Base-by-base conservation (phyloP, 2,113 vertebrate species). In the Antennarius striatus region DNA sequence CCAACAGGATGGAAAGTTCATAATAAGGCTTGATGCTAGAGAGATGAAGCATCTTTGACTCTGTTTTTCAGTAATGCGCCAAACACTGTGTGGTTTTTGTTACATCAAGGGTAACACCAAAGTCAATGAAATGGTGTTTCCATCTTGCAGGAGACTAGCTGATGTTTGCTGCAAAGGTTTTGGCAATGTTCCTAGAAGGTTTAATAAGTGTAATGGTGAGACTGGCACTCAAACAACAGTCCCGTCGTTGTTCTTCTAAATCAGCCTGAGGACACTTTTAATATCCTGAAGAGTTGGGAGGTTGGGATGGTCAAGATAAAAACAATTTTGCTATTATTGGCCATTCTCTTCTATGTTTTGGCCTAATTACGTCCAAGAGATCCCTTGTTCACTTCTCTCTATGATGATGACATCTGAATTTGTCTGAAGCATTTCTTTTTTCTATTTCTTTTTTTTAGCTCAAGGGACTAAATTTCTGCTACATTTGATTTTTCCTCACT, bases 131-230 rank as follows among this genome's bases (percentile, higher is more conserved):
- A 63, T 42, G 57, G 40, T 53, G 30, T 0, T 50, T 75, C 67
- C 68, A 79, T 53, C 66, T 71, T 48, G 62, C 45, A 73, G 60
- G 16, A 71, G 53, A 10, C 53, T 28, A 53, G 56, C 4, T 67
- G 43, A 49, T 56, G n/a, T 82, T 70, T 70, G 62, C 62, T 63
- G 68, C 61, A 75, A 58, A 73, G 68, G 50, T 68, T 77, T 76
- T 90, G 89, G 91, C 88, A 50, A 3, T 6, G 1, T 22, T 87
- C 87, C 88, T 78, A 62, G 75, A 75, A 40, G 63, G 55, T 88
- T 73, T 81, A 91, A 91, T 90, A 86, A 77, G 77, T 68, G 29
- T 91, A 91, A 90, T 92, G 84, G 90, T 63, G 56, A 72, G 81
- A 47, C 53, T 89, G 81, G 86, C 84, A 63, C 54, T 54, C 61